phyloP scores from a whole-genome alignment of 2,113 vertebrate species.

The Oreotrochilus melanogaster region DNA sequence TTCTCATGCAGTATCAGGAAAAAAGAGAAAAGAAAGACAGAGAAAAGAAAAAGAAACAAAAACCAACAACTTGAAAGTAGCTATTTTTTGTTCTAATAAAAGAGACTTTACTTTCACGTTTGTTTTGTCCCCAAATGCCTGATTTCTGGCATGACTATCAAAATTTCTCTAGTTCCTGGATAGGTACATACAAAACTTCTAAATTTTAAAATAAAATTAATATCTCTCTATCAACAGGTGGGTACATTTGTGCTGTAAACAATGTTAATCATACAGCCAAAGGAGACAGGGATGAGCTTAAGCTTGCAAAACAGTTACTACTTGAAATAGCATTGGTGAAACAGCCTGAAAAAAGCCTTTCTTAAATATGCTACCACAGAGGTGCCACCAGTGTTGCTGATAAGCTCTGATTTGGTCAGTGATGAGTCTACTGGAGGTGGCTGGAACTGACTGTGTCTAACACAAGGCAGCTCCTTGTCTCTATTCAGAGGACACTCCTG shows the following conservation, averaged over 20 bases:
- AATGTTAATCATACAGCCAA: background rate
- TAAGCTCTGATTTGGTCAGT: background rate
- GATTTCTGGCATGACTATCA: background rate
- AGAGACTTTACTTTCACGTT: background rate
- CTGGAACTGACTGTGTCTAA: background rate
- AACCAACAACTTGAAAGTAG: background rate
- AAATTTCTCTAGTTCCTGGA: background rate
- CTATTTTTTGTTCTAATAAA: background rate
- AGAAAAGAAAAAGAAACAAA: background rate
- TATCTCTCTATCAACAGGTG: background rate
- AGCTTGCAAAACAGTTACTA: background rate
- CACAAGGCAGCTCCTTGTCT: background rate
- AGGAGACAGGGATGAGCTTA: background rate
- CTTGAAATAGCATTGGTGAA: background rate
- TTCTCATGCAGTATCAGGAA: background rate
- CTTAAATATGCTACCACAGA: background rate
- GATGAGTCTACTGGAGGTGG: background rate
- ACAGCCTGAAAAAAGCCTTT: background rate
- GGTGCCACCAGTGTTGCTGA: background rate
- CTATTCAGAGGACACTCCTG: background rate
- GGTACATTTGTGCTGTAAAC: background rate
- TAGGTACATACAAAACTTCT: background rate
- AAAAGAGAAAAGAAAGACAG: background rate
- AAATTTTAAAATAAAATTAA: background rate
- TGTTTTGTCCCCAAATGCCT: background rate